A percentile compares a stretch with the other conserved stretches of the same genome.
These are phyloP conservation scores for Limnephilus rhombicus DNA, from an alignment of 2,888 invertebrate species.

Conservation along the genomic window DNA sequence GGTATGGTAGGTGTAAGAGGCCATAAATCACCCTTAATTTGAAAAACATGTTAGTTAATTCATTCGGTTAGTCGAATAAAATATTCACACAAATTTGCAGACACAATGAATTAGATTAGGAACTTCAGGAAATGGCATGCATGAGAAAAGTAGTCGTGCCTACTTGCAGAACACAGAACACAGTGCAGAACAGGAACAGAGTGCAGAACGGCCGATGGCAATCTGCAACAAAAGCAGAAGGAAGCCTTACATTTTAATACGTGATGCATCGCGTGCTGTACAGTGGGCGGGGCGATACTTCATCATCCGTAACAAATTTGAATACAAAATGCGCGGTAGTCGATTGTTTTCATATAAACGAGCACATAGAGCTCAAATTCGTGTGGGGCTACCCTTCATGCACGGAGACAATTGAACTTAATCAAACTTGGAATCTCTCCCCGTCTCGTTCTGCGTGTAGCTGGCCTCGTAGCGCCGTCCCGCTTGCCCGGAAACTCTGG, in stretches of 20 bases:
- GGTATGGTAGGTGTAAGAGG: neutral
- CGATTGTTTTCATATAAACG: slow-evolving; percentile 45
- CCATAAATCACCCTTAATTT: neutral
- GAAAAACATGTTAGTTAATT: neutral
- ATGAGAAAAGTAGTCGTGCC: slow-evolving; percentile 1
- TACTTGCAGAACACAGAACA: neutral
- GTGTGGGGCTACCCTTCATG: slow-evolving; percentile 54
- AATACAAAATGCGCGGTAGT: slow-evolving; percentile 60
- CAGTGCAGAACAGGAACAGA: neutral
- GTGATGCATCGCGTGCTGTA: slow-evolving; percentile 30
- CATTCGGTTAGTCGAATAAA: neutral
- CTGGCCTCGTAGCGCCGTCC: neutral
- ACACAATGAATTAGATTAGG: neutral
- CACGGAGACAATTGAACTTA: slow-evolving; percentile 56
- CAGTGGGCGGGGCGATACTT: slow-evolving; percentile 33
- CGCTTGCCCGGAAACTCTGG: slow-evolving; percentile 35
- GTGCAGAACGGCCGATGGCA: slow-evolving; percentile 17
- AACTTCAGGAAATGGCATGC: neutral
- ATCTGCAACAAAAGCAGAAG: slow-evolving; percentile 35
- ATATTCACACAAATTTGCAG: neutral
- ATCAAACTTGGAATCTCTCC: slow-evolving; percentile 54
- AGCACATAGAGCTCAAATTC: slow-evolving; percentile 55
- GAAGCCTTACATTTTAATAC: slow-evolving; percentile 48
- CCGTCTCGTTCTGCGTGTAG: slow-evolving; percentile 29
- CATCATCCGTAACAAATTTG: slow-evolving; percentile 56